These are phyloP conservation scores for Dryobotodes eremita DNA, from an alignment of 2,888 invertebrate genomes.

Conservation along the genomic window DNA sequence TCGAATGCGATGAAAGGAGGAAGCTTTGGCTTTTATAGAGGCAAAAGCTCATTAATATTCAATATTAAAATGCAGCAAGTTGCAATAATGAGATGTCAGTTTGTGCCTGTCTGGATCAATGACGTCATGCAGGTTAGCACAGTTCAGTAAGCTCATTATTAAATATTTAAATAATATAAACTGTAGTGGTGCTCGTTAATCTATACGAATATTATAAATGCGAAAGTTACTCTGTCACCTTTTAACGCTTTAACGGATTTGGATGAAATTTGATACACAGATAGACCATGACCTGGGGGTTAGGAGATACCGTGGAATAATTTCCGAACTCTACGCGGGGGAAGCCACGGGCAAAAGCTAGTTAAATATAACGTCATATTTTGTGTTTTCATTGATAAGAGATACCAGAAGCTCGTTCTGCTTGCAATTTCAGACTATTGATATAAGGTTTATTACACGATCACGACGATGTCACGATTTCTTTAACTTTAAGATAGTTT, in stretches of 20 bases:
- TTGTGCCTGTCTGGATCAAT: constrained; percentile 50
- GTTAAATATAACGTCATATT: not conserved
- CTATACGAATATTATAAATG: not conserved
- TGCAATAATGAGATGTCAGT: constrained; percentile 56
- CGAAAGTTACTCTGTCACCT: not conserved
- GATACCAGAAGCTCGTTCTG: not conserved
- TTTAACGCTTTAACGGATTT: not conserved
- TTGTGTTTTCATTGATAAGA: not conserved
- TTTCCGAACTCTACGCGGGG: too few relatives aligned
- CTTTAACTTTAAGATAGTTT: not conserved
- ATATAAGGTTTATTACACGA: not conserved
- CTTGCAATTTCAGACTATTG: too few relatives aligned
- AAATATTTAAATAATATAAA: not conserved
- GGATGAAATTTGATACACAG: not conserved
- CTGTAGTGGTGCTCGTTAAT: not conserved
- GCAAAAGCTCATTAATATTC: constrained; percentile 64
- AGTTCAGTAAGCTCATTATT: constrained; percentile 14
- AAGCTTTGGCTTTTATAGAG: constrained; percentile 62
- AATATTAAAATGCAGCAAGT: constrained; percentile 47
- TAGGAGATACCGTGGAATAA: not conserved
- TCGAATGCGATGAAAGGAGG: constrained; percentile 30
- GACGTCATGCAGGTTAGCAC: constrained; percentile 55
- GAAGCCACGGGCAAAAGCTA: not conserved
- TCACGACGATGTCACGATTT: not conserved
- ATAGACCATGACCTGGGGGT: not conserved